Evolutionary conservation across 2,113 vertebrate genomes (phyloP).

Genomic region (Sclerurus mexicanus): DNA sequence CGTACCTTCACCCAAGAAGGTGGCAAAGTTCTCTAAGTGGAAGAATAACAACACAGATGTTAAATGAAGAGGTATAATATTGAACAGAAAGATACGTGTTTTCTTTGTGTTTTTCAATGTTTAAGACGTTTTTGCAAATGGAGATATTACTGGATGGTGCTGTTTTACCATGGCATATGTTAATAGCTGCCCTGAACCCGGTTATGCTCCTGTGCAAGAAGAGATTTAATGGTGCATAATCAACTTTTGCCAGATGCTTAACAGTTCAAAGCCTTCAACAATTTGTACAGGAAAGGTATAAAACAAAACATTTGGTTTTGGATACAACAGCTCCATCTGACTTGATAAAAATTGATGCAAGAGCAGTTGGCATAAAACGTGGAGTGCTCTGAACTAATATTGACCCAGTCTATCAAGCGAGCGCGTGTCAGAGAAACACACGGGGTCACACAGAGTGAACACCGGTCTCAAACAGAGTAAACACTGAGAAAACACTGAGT

Average conservation of each 20-base stretch:
- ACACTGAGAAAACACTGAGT: background rate
- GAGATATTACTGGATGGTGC: slow-evolving; percentile 4
- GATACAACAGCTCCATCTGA: slow-evolving; percentile 8
- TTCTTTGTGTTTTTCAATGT: background rate
- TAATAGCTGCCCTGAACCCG: slow-evolving; percentile 56
- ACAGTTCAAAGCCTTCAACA: slow-evolving; percentile 39
- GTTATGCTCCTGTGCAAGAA: slow-evolving; percentile 18
- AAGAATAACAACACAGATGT: slow-evolving; percentile 45
- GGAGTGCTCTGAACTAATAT: slow-evolving; percentile 12
- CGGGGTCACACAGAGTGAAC: background rate
- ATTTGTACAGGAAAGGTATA: slow-evolving; percentile 41
- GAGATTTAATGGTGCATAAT: slow-evolving; percentile 54
- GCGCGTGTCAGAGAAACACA: background rate
- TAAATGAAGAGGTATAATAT: slow-evolving; percentile 31
- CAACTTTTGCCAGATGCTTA: slow-evolving; percentile 61
- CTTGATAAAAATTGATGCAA: slow-evolving; percentile 24
- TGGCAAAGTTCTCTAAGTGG: background rate
- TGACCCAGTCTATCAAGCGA: background rate
- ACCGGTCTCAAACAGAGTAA: background rate
- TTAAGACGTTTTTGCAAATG: slow-evolving; percentile 17
- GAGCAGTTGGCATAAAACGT: background rate
- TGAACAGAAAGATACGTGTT: background rate
- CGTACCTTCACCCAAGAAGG: background rate
- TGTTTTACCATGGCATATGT: slow-evolving; percentile 52
- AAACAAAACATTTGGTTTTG: slow-evolving; percentile 43